phyloP scores from a whole-genome alignment of 2,888 invertebrate species.

The Polymixis flavicincta region DNA sequence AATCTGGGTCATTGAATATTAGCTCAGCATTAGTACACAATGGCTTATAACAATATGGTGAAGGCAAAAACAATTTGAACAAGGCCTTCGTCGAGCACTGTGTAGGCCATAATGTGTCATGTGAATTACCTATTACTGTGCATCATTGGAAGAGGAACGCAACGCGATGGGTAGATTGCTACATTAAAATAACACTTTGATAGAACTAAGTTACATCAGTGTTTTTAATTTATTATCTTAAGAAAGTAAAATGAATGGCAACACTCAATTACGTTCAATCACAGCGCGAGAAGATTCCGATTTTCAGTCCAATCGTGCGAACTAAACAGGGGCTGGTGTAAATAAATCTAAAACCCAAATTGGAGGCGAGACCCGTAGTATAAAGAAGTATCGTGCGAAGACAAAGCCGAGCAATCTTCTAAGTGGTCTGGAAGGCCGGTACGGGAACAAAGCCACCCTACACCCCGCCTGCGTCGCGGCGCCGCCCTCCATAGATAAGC shows the following conservation, averaged over 20 bases:
- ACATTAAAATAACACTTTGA: slow-evolving; percentile 7
- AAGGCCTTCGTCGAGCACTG: slow-evolving; percentile 73
- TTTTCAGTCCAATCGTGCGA: slow-evolving; percentile 66
- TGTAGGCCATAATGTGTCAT: slow-evolving; percentile 67
- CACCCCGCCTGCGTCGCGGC: slow-evolving; percentile 67
- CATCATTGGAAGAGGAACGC: slow-evolving; percentile 59
- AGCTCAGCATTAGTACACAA: slow-evolving; percentile 80
- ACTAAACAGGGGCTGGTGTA: slow-evolving; percentile 69
- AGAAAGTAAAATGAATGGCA: slow-evolving; percentile 39
- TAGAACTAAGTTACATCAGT: slow-evolving; percentile 1
- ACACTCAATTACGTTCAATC: slow-evolving; percentile 59
- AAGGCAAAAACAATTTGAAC: slow-evolving; percentile 83
- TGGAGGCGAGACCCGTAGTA: slow-evolving; percentile 77
- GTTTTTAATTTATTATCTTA: slow-evolving; percentile 30
- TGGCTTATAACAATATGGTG: slow-evolving; percentile 78
- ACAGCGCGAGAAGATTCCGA: slow-evolving; percentile 52
- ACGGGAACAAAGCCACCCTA: slow-evolving; percentile 80
- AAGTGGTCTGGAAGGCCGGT: slow-evolving; percentile 85
- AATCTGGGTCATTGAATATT: slow-evolving; percentile 79
- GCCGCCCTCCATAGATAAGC: slow-evolving; percentile 80
- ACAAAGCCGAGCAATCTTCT: slow-evolving; percentile 88
- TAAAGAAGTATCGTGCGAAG: slow-evolving; percentile 84
- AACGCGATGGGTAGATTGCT: not conserved
- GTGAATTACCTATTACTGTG: slow-evolving; percentile 73
- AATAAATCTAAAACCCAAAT: slow-evolving; percentile 80